phyloP scores from a whole-genome alignment of 2,888 invertebrate genomes.

The Corythucha ciliata region DNA sequence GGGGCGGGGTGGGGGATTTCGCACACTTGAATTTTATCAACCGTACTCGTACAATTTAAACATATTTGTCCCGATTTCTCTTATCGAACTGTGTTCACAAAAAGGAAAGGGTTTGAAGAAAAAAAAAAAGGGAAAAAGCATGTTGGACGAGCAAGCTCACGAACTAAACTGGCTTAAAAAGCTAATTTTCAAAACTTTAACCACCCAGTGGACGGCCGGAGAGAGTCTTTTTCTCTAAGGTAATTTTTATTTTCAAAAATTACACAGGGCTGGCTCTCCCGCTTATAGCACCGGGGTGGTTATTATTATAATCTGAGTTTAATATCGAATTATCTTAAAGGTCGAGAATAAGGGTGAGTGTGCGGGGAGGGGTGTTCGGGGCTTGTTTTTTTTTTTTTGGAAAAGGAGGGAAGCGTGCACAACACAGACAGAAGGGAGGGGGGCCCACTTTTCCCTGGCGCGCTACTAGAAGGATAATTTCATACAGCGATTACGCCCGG shows the following conservation, averaged over 20 bases:
- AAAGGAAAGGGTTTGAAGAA: too few species aligned
- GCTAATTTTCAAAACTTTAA: constrained; percentile 28
- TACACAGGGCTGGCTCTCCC: constrained; percentile 25
- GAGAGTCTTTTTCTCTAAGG: constrained; percentile 30
- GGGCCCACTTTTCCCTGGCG: constrained; percentile 1
- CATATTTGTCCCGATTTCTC: too few species aligned
- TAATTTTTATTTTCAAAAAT: constrained; percentile 33
- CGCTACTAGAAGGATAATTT: constrained; percentile 29
- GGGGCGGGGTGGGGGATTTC: too few species aligned
- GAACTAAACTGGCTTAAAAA: constrained; percentile 28
- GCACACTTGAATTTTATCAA: too few species aligned
- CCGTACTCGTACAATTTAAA: too few species aligned
- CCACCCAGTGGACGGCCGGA: too few species aligned
- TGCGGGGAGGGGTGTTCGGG: constrained; percentile 7
- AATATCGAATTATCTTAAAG: constrained; percentile 31
- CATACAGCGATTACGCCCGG: constrained; percentile 26
- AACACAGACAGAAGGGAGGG: constrained; percentile 1
- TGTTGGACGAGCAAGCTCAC: constrained; percentile 27
- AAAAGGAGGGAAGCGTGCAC: constrained; percentile 15
- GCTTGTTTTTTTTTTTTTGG: too few species aligned
- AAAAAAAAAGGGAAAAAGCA: too few species aligned
- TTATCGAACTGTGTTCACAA: too few species aligned
- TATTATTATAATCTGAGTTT: constrained; percentile 32
- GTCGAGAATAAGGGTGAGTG: constrained; percentile 17
- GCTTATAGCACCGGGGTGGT: constrained; percentile 25